phyloP scores from a whole-genome alignment of 2,888 invertebrate species.

The Lamellibrachia satsuma region DNA sequence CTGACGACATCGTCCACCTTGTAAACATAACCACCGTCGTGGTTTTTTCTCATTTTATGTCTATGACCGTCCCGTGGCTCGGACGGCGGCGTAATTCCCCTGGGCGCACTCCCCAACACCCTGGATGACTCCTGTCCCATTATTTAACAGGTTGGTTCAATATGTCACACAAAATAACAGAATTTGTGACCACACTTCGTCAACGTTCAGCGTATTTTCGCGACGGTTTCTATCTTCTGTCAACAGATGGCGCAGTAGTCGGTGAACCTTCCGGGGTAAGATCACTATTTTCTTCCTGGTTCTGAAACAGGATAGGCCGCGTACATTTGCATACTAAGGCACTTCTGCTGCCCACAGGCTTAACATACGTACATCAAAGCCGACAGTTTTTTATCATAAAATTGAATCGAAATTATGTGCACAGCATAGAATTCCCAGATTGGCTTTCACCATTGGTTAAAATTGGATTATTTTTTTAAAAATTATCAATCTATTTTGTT shows the following conservation, averaged over 20 bases:
- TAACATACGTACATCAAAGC: too few relatives aligned
- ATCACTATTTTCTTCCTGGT: too few relatives aligned
- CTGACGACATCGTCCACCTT: slow-evolving; percentile 57
- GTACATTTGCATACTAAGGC: too few relatives aligned
- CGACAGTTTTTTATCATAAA: too few relatives aligned
- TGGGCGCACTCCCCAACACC: neutral
- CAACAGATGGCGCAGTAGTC: neutral
- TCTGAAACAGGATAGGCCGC: too few relatives aligned
- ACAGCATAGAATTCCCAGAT: too few relatives aligned
- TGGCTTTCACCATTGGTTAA: too few relatives aligned
- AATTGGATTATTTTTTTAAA: too few relatives aligned
- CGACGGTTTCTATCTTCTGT: neutral
- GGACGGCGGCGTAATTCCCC: neutral
- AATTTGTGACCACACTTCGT: neutral
- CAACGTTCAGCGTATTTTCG: neutral
- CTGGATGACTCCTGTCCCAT: neutral
- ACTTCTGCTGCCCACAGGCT: too few relatives aligned
- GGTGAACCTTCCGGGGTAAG: too few relatives aligned
- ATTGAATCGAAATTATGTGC: too few relatives aligned
- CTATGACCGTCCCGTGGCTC: neutral
- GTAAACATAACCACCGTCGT: slow-evolving; percentile 59
- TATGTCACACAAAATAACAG: neutral
- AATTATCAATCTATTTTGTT: too few relatives aligned
- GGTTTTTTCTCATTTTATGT: slow-evolving; percentile 35
- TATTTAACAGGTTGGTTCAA: neutral